These are phyloP conservation scores for Dendrolimus pini DNA, from an alignment of 2,888 invertebrate species.

Conservation along the genomic window DNA sequence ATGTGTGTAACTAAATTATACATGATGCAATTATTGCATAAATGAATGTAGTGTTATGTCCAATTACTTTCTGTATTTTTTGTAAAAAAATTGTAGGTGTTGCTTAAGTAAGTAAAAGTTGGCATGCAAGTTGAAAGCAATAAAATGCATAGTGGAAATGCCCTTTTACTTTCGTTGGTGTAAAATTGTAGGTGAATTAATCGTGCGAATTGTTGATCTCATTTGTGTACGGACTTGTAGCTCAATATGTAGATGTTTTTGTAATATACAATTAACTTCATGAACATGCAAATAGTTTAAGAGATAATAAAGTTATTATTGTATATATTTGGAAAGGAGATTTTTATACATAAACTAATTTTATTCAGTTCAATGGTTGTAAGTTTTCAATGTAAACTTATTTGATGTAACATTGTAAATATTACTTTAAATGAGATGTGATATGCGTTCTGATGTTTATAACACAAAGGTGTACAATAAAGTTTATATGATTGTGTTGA, in stretches of 20 bases:
- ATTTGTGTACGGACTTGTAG: constrained; percentile 69
- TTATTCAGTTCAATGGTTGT: constrained; percentile 53
- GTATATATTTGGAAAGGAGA: constrained; percentile 68
- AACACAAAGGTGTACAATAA: constrained; percentile 64
- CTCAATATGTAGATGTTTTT: constrained; percentile 64
- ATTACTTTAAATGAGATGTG: constrained; percentile 59
- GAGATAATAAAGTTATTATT: constrained; percentile 55
- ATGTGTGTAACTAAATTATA: too few species aligned
- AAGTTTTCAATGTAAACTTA: constrained; percentile 52
- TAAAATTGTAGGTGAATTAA: constrained; percentile 26
- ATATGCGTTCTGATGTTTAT: constrained; percentile 66
- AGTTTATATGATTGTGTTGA: constrained; percentile 69
- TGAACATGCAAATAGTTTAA: constrained; percentile 55
- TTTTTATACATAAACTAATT: constrained; percentile 63
- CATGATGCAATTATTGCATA: too few species aligned
- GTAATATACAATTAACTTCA: constrained; percentile 57
- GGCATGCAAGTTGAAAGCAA: too few species aligned
- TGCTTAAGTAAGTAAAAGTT: too few species aligned
- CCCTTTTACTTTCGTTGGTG: neutral
- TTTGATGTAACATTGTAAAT: constrained; percentile 49
- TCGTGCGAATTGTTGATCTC: constrained; percentile 70
- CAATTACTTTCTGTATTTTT: too few species aligned
- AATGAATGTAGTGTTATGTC: too few species aligned
- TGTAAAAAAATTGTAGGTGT: too few species aligned
- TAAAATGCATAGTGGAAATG: too few species aligned